Evolutionary conservation across 2,113 vertebrate genomes (phyloP).

Genomic region (Sterna hirundo): DNA sequence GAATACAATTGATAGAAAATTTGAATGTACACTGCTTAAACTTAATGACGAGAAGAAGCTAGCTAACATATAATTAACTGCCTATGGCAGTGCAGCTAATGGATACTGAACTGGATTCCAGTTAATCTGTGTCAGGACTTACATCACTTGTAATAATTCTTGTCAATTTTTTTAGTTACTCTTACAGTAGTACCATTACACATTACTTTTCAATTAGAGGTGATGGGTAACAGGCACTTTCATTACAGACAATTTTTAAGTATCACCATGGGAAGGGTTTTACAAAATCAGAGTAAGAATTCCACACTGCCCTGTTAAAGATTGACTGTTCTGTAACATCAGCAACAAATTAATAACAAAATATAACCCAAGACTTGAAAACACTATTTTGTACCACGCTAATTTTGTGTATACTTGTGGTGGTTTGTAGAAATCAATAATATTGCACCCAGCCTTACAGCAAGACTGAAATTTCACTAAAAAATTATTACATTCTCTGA

Average conservation of each 20-base stretch:
- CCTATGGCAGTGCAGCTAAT: slow-evolving; percentile 36
- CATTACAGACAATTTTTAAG: background rate
- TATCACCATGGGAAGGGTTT: background rate
- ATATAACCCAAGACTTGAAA: background rate
- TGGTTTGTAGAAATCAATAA: background rate
- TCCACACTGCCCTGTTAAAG: background rate
- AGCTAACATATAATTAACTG: slow-evolving; percentile 24
- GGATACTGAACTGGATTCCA: slow-evolving; percentile 51
- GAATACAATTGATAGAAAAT: background rate
- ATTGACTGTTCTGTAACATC: background rate
- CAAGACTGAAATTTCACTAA: slow-evolving; percentile 28
- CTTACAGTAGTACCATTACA: background rate
- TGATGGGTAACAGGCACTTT: slow-evolving; percentile 54
- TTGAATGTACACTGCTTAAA: background rate
- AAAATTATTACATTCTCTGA: slow-evolving; percentile 23
- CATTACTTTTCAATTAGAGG: background rate
- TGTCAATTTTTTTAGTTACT: background rate
- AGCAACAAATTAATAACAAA: background rate
- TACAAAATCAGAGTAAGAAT: background rate
- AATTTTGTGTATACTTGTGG: background rate
- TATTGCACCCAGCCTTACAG: slow-evolving; percentile 17
- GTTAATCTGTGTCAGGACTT: slow-evolving; percentile 41
- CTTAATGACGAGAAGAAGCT: slow-evolving; percentile 14
- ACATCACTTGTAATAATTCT: slow-evolving; percentile 40
- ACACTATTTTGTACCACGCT: background rate